Percentiles rank a stretch among this genome's conserved stretches.
Evolutionary conservation across 2,113 vertebrate species (phyloP).

Genomic region (Ploceus nigricollis): DNA sequence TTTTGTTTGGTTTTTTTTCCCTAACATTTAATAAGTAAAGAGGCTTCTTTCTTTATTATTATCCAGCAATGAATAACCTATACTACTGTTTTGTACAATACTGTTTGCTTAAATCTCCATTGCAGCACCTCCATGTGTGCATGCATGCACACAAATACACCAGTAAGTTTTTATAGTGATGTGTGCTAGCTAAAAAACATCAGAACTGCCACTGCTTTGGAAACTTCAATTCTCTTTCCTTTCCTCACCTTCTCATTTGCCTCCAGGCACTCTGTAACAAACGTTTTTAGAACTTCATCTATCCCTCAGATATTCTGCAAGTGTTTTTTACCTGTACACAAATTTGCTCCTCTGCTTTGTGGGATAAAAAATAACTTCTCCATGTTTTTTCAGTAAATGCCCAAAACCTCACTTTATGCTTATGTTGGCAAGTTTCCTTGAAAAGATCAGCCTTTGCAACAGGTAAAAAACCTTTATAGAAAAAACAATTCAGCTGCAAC

Average conservation of each 20-base stretch:
- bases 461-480: neutral
- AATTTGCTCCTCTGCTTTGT: neutral
- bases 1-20: rapidly evolving
- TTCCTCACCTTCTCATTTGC: neutral
- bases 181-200: neutral
- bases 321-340: neutral
- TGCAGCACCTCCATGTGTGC: neutral
- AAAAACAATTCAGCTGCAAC: neutral
- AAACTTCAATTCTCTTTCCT: neutral
- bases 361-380: neutral
- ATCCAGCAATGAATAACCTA: neutral
- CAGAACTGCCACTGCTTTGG: neutral
- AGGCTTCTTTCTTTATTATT: neutral
- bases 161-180: neutral
- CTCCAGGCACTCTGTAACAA: neutral
- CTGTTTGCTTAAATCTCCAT: neutral
- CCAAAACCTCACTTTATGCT: neutral
- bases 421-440: neutral
- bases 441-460: neutral
- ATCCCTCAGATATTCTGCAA: neutral
- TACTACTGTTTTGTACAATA: neutral
- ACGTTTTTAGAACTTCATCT: neutral
- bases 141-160: neutral
- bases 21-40: neutral
- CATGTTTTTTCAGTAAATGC: neutral